phyloP scores from a whole-genome alignment of 37 sponge, comb jelly and placozoan species.

The Theonella swinhoei region DNA sequence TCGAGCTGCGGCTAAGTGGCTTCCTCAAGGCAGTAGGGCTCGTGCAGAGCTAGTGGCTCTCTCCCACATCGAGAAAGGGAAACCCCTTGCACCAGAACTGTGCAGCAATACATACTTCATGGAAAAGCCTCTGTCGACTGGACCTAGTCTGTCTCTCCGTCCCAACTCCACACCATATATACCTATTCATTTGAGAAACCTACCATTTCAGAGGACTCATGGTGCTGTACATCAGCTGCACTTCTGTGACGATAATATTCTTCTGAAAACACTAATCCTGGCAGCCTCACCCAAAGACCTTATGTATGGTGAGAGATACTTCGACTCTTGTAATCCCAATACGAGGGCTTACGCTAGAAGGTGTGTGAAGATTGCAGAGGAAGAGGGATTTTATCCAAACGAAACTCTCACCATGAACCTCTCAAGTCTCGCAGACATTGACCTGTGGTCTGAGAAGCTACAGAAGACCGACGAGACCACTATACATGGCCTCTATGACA shows the following conservation, averaged over 20 bases:
- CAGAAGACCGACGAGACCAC: not conserved
- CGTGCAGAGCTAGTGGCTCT: not conserved
- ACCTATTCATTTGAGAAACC: not conserved
- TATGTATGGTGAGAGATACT: slow-evolving; percentile 20
- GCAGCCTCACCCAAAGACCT: slow-evolving; percentile 11
- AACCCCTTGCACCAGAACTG: not conserved
- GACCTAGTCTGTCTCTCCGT: not conserved
- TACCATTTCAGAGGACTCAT: not conserved
- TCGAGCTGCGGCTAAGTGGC: not conserved
- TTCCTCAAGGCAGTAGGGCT: slow-evolving; percentile 11
- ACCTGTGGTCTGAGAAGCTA: not conserved
- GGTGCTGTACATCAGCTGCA: not conserved
- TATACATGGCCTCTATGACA: not conserved
- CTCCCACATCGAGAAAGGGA: not conserved
- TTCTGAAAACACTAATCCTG: slow-evolving; percentile 14
- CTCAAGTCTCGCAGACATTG: not conserved
- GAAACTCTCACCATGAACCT: not conserved
- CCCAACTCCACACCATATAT: not conserved
- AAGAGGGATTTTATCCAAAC: not conserved
- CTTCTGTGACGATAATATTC: not conserved
- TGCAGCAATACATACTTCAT: not conserved
- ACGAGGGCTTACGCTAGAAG: not conserved
- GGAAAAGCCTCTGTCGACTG: not conserved
- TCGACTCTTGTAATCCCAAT: not conserved
- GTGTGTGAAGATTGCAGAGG: not conserved